Evolutionary conservation across 1,140 invertebrate species (phyloP).

Genomic region (Episyrphus balteatus): DNA sequence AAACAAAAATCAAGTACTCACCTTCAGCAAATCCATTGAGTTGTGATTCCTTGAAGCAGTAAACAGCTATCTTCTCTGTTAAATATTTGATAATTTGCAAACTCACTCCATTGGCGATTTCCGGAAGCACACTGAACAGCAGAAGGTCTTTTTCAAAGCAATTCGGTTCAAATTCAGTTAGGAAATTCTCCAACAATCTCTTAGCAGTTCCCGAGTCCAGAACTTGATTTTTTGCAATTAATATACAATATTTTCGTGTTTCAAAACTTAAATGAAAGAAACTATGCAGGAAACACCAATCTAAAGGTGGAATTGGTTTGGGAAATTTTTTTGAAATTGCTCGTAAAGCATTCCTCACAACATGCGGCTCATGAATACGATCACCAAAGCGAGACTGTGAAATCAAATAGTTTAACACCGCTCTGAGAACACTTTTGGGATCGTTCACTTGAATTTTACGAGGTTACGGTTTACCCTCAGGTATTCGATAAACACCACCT

Average conservation of each 20-base stretch:
- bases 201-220: conserved; percentile 46
- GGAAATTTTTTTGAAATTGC: conserved; percentile 46
- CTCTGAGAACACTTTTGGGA: conserved; percentile 41
- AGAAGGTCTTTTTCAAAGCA: conserved; percentile 34
- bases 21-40: conserved; percentile 28
- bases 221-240: conserved; percentile 50
- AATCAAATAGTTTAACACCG: conserved; percentile 41
- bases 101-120: conserved; percentile 28
- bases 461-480: conserved; percentile 44
- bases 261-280: conserved; percentile 39
- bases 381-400: conserved; percentile 35
- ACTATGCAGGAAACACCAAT: conserved; percentile 51
- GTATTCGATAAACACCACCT: conserved; percentile 40
- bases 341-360: conserved; percentile 43
- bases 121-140: conserved; percentile 25
- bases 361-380: conserved; percentile 36
- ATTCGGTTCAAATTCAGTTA: conserved; percentile 37
- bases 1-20: conserved; percentile 1
- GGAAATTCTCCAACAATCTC: conserved; percentile 45
- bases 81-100: conserved; percentile 28
- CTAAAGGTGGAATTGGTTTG: conserved; percentile 53
- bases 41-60: conserved; percentile 34
- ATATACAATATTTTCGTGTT: conserved; percentile 40
- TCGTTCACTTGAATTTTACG: conserved; percentile 41
- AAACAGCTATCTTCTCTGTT: conserved; percentile 30